These are phyloP conservation scores for Sussaba pulchella DNA, from an alignment of 2,888 invertebrate species.

Conservation along the genomic window DNA sequence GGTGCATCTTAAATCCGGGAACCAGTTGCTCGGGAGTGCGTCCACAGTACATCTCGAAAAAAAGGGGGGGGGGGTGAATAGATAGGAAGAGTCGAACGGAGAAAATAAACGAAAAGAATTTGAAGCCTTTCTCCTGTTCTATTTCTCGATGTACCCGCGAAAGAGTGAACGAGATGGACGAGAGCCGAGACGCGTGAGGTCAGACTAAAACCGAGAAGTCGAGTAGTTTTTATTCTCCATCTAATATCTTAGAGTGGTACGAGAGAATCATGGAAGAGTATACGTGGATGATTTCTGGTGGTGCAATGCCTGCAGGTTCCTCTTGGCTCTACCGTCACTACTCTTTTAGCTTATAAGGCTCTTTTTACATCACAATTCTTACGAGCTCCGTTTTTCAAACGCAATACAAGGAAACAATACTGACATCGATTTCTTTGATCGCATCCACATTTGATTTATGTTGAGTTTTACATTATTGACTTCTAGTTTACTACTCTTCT, in stretches of 20 bases:
- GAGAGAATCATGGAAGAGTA: slow-evolving; percentile 8
- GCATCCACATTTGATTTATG: background rate
- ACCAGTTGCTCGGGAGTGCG: background rate
- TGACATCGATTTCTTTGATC: no score
- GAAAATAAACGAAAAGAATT: slow-evolving; percentile 19
- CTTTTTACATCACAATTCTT: background rate
- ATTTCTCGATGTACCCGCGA: slow-evolving; percentile 42
- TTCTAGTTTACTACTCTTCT: background rate
- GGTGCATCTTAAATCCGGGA: background rate
- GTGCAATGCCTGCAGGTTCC: slow-evolving; percentile 43
- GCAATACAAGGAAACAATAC: background rate
- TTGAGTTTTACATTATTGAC: no score
- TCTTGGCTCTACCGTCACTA: slow-evolving; percentile 31
- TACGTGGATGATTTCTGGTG: slow-evolving; percentile 47
- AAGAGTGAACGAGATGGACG: slow-evolving; percentile 49
- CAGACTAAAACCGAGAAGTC: slow-evolving; percentile 55
- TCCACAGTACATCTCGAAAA: background rate
- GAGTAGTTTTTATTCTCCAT: slow-evolving; percentile 57
- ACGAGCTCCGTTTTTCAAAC: slow-evolving; percentile 1
- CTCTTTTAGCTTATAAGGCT: background rate
- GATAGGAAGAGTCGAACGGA: background rate
- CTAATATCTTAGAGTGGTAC: slow-evolving; percentile 68
- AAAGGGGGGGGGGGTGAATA: background rate
- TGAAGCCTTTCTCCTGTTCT: slow-evolving; percentile 36
- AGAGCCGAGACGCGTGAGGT: slow-evolving; percentile 25